These are phyloP conservation scores for Sebastes itinus DNA, from an alignment of 2,797 vertebrate genomes.

Conservation along the genomic window DNA sequence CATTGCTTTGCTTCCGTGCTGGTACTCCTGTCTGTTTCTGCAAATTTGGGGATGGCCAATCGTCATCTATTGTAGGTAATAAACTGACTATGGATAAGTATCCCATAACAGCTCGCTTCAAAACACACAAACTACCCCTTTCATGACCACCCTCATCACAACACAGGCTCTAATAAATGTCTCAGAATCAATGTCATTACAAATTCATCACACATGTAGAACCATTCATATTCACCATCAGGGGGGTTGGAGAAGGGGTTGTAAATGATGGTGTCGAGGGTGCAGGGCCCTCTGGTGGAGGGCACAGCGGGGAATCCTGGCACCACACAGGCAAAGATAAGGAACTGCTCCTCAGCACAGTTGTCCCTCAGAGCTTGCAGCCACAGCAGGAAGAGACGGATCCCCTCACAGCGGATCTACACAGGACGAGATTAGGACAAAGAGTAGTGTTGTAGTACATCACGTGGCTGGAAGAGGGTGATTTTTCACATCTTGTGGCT, in stretches of 20 bases:
- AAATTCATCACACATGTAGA: neutral
- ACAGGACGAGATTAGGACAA: neutral
- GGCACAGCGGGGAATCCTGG: slow-evolving; percentile 94
- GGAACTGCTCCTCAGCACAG: slow-evolving; percentile 94
- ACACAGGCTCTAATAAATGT: neutral
- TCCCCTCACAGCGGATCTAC: slow-evolving; percentile 97
- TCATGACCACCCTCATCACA: neutral
- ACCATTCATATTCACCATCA: slow-evolving; percentile 82
- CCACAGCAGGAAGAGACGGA: slow-evolving; percentile 97
- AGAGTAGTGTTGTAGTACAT: neutral
- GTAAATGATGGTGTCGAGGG: slow-evolving; percentile 94
- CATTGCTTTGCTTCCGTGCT: too few relatives aligned
- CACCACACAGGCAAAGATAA: slow-evolving; percentile 96
- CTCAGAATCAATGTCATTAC: neutral
- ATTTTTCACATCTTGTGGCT: neutral
- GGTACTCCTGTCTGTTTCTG: too few relatives aligned
- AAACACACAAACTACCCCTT: neutral
- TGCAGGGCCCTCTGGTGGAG: slow-evolving; percentile 92
- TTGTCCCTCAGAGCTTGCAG: slow-evolving; percentile 95
- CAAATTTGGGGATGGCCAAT: too few relatives aligned
- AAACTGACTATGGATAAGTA: too few relatives aligned
- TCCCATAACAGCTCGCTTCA: accelerated
- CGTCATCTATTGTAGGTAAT: too few relatives aligned
- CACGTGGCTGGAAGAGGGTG: neutral
- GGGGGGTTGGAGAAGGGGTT: slow-evolving; percentile 81